Base-by-base conservation (phyloP, 2,797 vertebrate genomes). In the Acanthurus tractus region DNA sequence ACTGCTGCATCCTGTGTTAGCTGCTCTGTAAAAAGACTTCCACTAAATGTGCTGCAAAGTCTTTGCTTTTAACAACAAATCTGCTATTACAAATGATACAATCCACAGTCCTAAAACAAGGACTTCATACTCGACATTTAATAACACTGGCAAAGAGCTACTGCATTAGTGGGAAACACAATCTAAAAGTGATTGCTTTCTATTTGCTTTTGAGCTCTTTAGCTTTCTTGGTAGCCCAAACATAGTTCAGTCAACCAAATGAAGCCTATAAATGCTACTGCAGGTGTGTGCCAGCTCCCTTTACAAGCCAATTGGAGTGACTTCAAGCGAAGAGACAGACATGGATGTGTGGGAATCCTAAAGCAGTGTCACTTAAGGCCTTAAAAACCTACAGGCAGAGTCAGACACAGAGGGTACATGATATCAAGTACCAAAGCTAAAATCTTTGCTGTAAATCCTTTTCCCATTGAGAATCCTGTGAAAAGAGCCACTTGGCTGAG, bases 181-280 rank as follows among this genome's bases (percentile, higher is more conserved):
- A n/a, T 29, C 40, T 9, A 6, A 0, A 40, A 25, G 53, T n/a
- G 9, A 49, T 29, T 8, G 40, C 29, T 63, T 62, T 40, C 14
- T 36, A 17, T 50, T 18, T 3, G 54, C 57, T 61, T 15, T 58
- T 9, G 25, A 49, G 57, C 48, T 38, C 0, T 3, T 54, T 18
- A 23, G 5, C 22, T 42, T 68, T 58, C 50, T 20, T 0, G 38
- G 48, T 29, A 49, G 44, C 23, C 45, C 58, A 70, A 63, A 67
- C 44, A 54, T 65, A 82, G 80, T 76, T 57, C 44, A 20, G 69
- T 80, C 75, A 75, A 44, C 1, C 14, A 62, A 78, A 70, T 22
- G 17, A 70, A 56, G 59, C 10, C 36, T 72, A 76, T 78, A 83
- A 67, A 72, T 73, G 78, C 22, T 48, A n/a, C 34, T 2, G 4